Base-by-base conservation (phyloP, 1,140 invertebrate species). In the Steinernema feltiae region DNA sequence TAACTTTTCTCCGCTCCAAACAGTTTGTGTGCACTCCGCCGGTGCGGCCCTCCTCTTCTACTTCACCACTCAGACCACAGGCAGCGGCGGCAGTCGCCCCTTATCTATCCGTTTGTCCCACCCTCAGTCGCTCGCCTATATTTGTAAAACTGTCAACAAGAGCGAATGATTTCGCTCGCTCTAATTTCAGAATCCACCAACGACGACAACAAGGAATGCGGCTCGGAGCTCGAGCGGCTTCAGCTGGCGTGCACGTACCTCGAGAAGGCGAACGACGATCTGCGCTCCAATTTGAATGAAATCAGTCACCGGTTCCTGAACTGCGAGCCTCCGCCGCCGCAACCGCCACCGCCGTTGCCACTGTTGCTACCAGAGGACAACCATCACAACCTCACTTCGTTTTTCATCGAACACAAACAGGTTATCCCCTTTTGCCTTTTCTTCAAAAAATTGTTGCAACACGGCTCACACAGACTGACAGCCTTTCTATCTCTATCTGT, bases 381-480 rank as follows among this genome's bases (percentile, higher is more conserved):
- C n/a, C 53, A 27, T 3, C 53, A 63, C 53, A 63, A 63, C 53
- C 53, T 63, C 53, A 63, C 53, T 27, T 63, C 53, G 15, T 63
- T 63, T 27, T 63, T 63, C 53, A 63, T 63, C 53, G 53, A 63
- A 63, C 53, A 63, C 53, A 27, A 63, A 63, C 53, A 63, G 53
- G 53, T 63, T 63, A 15, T 7, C 24, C 24, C 3, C 24, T 63
- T 27, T 15, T 12, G 7, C 41, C 53, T 3, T 63, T 63, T 63
- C 53, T 15, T 63, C 15, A 63, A 63, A 63, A 46, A n/a, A n/a
- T n/a, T 18, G 7, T 63, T 27, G 53, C 53, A 63, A 63, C 53
- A 63, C 53, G n/a, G n/a, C n/a, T n/a, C n/a, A 27, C 24, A 27
- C 53, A n/a, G 12, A 17, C 53, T 15, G 24, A 63, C 53, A 15